Conservation (phyloP, 2,888 invertebrate species). For the Omphaloscelis lunosa region DNA sequence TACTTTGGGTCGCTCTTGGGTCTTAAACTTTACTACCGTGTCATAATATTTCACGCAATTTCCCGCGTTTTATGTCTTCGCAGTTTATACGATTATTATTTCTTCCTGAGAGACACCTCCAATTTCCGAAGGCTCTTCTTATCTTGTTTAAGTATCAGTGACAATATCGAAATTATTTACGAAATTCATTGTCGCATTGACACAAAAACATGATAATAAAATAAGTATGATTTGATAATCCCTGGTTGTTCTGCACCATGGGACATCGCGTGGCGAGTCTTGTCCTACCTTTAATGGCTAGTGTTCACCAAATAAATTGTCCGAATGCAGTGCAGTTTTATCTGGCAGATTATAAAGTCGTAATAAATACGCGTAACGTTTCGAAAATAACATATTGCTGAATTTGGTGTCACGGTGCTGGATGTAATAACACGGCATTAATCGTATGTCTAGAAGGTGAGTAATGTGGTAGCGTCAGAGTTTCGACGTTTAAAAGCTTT, state of each 20-base stretch:
- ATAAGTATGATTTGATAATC: slow-evolving; percentile 68
- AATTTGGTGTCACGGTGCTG: slow-evolving; percentile 50
- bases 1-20: slow-evolving; percentile 23
- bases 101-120: slow-evolving; percentile 28
- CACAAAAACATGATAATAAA: slow-evolving; percentile 74
- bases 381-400: slow-evolving; percentile 57
- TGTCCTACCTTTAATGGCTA: slow-evolving; percentile 57
- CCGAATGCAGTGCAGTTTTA: slow-evolving; percentile 66
- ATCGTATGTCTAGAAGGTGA: slow-evolving; percentile 70
- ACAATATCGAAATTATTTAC: slow-evolving; percentile 60
- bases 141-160: slow-evolving; percentile 48
- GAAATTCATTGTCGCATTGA: slow-evolving; percentile 68
- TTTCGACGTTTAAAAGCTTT: slow-evolving; percentile 78
- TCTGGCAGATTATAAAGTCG: slow-evolving; percentile 72
- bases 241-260: slow-evolving; percentile 48
- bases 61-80: slow-evolving; percentile 55
- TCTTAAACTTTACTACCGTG: slow-evolving; percentile 56
- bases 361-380: slow-evolving; percentile 67
- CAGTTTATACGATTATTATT: slow-evolving; percentile 54
- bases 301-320: slow-evolving; percentile 72
- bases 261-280: slow-evolving; percentile 41
- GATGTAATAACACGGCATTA: slow-evolving; percentile 56
- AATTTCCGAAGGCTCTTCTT: slow-evolving; percentile 47
- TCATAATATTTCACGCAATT: slow-evolving; percentile 62
- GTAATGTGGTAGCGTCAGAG: slow-evolving; percentile 77